Conservation (phyloP, 2,888 invertebrate genomes). For the Salticus scenicus region DNA sequence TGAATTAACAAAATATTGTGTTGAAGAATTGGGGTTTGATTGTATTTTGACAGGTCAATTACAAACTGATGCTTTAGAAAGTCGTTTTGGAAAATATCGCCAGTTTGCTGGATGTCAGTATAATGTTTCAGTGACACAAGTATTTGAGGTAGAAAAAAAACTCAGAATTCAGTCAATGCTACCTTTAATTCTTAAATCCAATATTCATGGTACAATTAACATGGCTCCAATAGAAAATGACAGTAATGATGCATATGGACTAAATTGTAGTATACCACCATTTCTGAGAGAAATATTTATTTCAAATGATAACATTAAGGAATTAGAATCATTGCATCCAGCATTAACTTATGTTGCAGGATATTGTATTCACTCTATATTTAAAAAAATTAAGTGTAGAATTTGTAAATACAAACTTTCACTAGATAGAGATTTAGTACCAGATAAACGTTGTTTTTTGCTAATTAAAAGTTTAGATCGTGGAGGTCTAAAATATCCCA, state of each 20-base stretch:
- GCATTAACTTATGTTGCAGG: neutral
- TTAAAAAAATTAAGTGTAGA: neutral
- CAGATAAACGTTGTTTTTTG: neutral
- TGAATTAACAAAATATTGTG: no score
- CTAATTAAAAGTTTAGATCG: neutral
- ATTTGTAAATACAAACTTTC: neutral
- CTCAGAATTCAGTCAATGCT: neutral
- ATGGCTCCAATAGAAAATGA: neutral
- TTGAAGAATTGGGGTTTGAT: neutral
- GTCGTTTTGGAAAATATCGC: neutral
- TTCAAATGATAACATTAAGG: neutral
- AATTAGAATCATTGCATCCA: neutral
- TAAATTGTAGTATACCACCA: neutral
- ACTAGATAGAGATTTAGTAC: neutral
- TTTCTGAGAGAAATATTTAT: neutral
- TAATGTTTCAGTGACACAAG: slow-evolving; percentile 11
- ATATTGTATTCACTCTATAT: neutral
- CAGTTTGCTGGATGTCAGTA: neutral
- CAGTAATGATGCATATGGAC: neutral
- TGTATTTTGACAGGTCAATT: no score
- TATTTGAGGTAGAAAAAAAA: no score
- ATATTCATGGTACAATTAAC: neutral
- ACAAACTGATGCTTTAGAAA: no score
- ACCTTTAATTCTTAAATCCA: neutral
- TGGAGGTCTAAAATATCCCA: neutral